Evolutionary conservation across 2,888 invertebrate genomes (phyloP).

Genomic region (Aspidiotus rigidus): DNA sequence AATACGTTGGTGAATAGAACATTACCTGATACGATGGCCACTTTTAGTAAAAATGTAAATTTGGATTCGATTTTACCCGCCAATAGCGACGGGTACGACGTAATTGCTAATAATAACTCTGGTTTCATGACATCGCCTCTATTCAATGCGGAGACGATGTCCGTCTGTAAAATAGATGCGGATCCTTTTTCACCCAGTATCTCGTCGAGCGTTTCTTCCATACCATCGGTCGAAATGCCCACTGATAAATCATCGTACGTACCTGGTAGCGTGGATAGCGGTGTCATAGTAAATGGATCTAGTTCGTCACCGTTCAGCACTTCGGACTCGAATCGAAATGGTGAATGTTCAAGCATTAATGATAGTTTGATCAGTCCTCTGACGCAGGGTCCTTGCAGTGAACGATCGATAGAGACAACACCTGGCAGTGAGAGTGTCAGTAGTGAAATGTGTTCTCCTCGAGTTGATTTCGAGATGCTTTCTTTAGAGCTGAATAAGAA

Average conservation of each 20-base stretch:
- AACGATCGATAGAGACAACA: constrained; percentile 36
- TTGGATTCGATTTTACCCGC: neutral
- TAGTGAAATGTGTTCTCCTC: constrained; percentile 36
- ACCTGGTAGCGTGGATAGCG: constrained; percentile 31
- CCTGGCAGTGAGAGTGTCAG: constrained; percentile 36
- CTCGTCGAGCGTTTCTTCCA: constrained; percentile 31
- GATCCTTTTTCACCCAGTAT: constrained; percentile 34
- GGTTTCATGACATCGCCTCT: constrained; percentile 26
- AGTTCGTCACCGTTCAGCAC: constrained; percentile 27
- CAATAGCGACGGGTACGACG: constrained; percentile 7
- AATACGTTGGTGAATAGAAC: constrained; percentile 12
- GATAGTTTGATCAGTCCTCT: constrained; percentile 36
- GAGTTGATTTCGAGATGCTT: constrained; percentile 35
- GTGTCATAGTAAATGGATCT: constrained; percentile 27
- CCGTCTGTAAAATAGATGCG: constrained; percentile 16
- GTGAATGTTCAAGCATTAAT: constrained; percentile 36
- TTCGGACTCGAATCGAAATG: constrained; percentile 34
- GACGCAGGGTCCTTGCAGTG: constrained; percentile 35
- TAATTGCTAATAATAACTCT: constrained; percentile 21
- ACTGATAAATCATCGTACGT: constrained; percentile 27
- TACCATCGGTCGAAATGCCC: constrained; percentile 25
- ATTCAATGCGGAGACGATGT: constrained; percentile 21
- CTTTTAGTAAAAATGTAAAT: constrained; percentile 10
- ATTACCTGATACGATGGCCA: neutral
- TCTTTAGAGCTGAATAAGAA: constrained; percentile 16